Evolutionary conservation across 2,797 vertebrate genomes (phyloP).

Genomic region (Oryzias dopingdopingensis): DNA sequence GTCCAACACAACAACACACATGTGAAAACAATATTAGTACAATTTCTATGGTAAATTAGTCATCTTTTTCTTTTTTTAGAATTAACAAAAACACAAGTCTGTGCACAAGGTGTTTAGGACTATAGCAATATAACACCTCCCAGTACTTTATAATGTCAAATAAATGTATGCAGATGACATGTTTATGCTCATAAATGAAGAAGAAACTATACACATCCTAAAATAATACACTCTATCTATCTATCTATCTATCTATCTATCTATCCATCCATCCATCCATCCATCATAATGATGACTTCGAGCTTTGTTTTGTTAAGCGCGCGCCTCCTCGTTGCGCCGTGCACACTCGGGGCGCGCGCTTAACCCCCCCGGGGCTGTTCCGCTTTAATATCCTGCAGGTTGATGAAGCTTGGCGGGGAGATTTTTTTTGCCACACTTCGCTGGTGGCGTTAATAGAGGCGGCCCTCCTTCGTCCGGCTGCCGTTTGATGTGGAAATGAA

Average conservation of each 20-base stretch:
- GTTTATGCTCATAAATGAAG: too few species aligned
- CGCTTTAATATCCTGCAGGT: constrained; percentile 85
- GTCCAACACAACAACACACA: too few species aligned
- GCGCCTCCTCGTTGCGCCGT: constrained; percentile 20
- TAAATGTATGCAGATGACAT: too few species aligned
- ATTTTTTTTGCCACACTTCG: constrained; percentile 81
- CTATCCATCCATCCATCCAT: constrained; percentile 7
- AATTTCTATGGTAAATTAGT: too few species aligned
- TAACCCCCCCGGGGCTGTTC: constrained; percentile 63
- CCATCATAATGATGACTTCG: neutral
- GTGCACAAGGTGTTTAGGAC: too few species aligned
- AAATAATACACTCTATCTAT: too few species aligned
- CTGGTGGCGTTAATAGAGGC: constrained; percentile 81
- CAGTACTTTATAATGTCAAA: too few species aligned
- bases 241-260: constrained; percentile 20
- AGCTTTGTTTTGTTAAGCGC: constrained; percentile 33
- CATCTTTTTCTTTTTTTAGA: too few species aligned
- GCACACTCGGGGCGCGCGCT: constrained; percentile 10
- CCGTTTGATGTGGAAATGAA: constrained; percentile 85
- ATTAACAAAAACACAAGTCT: too few species aligned
- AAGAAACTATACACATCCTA: too few species aligned
- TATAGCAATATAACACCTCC: too few species aligned
- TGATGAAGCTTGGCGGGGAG: constrained; percentile 82
- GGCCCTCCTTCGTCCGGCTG: constrained; percentile 45
- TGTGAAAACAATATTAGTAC: too few species aligned